phyloP scores from a whole-genome alignment of 2,888 invertebrate genomes.

The Phytoseiulus persimilis region DNA sequence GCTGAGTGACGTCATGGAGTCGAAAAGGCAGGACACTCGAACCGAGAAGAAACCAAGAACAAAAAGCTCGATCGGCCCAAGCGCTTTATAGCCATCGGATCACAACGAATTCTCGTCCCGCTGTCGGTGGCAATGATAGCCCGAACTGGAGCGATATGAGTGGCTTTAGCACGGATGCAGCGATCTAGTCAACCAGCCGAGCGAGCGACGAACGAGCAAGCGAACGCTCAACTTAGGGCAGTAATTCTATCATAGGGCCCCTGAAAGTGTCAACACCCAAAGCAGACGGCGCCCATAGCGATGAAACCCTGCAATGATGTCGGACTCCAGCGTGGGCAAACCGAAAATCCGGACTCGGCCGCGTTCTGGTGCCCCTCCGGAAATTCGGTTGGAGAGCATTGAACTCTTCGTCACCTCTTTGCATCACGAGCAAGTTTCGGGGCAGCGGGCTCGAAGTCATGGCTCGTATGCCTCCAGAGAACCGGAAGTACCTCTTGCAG shows the following conservation, averaged over 20 bases:
- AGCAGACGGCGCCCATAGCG: not conserved
- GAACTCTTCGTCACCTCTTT: too few species aligned
- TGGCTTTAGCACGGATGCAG: not conserved
- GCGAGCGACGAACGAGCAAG: not conserved
- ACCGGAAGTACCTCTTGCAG: too few species aligned
- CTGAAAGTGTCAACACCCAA: not conserved
- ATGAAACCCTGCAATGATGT: not conserved
- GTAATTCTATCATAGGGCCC: constrained; percentile 5
- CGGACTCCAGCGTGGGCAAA: not conserved
- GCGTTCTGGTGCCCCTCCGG: too few species aligned
- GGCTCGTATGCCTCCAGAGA: too few species aligned
- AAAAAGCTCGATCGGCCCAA: not conserved
- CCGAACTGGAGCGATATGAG: not conserved
- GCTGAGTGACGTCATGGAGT: not conserved
- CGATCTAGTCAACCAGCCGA: not conserved
- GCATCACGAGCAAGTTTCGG: too few species aligned
- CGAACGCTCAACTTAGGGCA: constrained; percentile 5
- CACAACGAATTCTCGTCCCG: not conserved
- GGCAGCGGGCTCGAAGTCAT: too few species aligned
- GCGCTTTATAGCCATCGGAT: not conserved
- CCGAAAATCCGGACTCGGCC: not conserved
- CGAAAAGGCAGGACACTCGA: not conserved
- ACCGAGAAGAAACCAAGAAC: not conserved
- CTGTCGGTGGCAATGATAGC: not conserved
- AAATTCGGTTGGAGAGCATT: too few species aligned